Base-by-base conservation (phyloP, 2,888 invertebrate species). In the Galeopsomyia nigrocyanea region DNA sequence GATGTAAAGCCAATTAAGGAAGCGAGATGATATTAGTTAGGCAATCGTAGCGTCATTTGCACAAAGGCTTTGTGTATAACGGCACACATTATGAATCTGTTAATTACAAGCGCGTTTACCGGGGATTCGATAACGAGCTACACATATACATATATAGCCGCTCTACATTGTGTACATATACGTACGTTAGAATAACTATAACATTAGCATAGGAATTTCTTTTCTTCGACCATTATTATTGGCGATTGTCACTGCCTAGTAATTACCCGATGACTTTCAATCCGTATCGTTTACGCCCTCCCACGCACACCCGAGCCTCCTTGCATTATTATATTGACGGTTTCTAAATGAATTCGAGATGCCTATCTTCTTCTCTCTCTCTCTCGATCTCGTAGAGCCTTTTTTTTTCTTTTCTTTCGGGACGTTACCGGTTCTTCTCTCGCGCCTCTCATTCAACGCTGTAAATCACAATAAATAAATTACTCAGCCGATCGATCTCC, bases 291-390 rank as follows among this genome's bases (percentile, higher is more conserved):
- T 72, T 61, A 68, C 64, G 68, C 60, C 73, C 72, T 65, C 73
- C 73, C 73, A 73, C 73, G 68, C 68, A 50, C 39, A 10, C 1
- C 39, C 60, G 64, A 49, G 64, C 68, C 65, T 68, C 68, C 68
- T 65, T 65, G 68, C 68, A 39, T 50, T 58, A 51, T 64, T 58
- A 10, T 10, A 58, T 64, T 63, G 56, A 68, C 69, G 70, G 53
- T 61, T 65, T 73, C 66, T 62, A 69, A 69, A 69, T 56, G 67
- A 70, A 70, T 63, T 67, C 70, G 67, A 69, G 74, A 74, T 74
- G 26, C 62, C 26, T 74, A 74, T 74, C 73, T 62, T n/a, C n/a
- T n/a, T n/a, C n/a, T n/a, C n/a, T n/a, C n/a, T n/a, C n/a, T n/a
- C n/a, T n/a, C 31, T 9, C 17, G 19, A 39, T 51, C 51, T n/a